Evolutionary conservation across 2,797 vertebrate species (phyloP).

Genomic region (Microcaecilia unicolor): DNA sequence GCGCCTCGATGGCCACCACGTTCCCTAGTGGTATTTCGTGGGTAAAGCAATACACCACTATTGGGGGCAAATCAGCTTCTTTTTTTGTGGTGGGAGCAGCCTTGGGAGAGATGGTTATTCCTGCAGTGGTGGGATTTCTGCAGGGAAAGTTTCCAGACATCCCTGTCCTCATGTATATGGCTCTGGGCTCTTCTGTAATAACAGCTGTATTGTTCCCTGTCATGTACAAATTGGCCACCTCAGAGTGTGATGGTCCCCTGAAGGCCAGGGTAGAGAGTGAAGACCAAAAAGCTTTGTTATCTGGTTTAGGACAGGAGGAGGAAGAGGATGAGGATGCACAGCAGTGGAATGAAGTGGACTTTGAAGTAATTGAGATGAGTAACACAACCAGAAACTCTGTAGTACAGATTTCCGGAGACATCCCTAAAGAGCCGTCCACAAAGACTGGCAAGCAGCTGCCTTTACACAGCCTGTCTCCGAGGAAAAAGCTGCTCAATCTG

Average conservation of each 20-base stretch:
- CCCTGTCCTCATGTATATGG: conserved; percentile 72
- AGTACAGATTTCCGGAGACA: conserved; percentile 15
- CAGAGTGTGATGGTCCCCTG: conserved; percentile 9
- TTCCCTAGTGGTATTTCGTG: conserved; percentile 90
- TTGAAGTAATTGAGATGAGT: conserved; percentile 83
- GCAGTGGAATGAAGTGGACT: conserved; percentile 76
- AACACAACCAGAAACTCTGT: conserved; percentile 41
- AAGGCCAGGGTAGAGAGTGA: conserved; percentile 48
- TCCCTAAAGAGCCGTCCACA: background rate
- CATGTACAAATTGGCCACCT: conserved; percentile 74
- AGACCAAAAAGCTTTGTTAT: conserved; percentile 64
- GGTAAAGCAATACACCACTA: conserved; percentile 82
- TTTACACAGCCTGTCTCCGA: conserved; percentile 17
- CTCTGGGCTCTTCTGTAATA: conserved; percentile 48
- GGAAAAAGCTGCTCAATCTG: conserved; percentile 28
- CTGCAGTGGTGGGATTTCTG: conserved; percentile 63
- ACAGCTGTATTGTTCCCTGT: conserved; percentile 76
- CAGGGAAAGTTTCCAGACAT: conserved; percentile 49
- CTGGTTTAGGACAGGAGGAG: conserved; percentile 46
- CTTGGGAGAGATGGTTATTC: conserved; percentile 85
- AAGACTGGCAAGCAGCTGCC: conserved; percentile 3
- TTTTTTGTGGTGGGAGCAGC: conserved; percentile 76
- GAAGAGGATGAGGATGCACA: conserved; percentile 58
- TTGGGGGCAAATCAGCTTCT: conserved; percentile 63
- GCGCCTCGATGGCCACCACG: conserved; percentile 77